A percentile compares a stretch with the other conserved stretches of the same genome.
These are phyloP conservation scores for Chaenocephalus aceratus DNA, from an alignment of 2,113 vertebrate genomes.

Conservation along the genomic window DNA sequence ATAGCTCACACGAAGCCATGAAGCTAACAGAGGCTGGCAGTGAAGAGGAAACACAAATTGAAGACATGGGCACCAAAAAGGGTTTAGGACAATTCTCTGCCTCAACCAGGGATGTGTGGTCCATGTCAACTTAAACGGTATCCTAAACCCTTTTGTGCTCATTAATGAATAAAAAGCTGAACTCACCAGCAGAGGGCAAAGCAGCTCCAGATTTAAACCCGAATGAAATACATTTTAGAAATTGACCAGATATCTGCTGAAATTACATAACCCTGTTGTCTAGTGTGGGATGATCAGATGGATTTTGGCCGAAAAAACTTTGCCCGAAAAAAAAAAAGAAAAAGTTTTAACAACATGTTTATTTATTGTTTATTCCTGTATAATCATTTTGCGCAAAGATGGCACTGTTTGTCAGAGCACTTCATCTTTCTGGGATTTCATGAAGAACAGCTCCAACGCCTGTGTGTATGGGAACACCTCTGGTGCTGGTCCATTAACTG, in stretches of 20 bases:
- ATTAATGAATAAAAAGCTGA: background rate
- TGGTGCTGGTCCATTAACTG: no score
- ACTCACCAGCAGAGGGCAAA: background rate
- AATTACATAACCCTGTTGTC: no score
- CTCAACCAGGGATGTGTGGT: background rate
- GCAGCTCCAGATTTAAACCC: background rate
- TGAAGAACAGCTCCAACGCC: no score
- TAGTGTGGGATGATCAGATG: no score
- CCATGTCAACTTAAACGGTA: background rate
- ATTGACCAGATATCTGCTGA: background rate
- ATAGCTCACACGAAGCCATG: slow-evolving; percentile 62
- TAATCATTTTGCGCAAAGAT: no score
- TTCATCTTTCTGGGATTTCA: no score
- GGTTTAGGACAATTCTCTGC: background rate
- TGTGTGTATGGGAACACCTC: no score
- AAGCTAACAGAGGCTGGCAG: slow-evolving; percentile 29
- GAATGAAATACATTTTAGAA: background rate
- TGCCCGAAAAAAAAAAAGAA: no score
- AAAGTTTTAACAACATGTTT: no score
- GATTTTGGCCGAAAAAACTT: background rate
- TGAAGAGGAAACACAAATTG: slow-evolving; percentile 54
- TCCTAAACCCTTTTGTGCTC: background rate
- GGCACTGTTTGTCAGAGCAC: no score
- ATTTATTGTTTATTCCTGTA: no score
- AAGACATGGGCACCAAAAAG: slow-evolving; percentile 4